Conservation (phyloP, 2,888 invertebrate species). For the Eulithis prunata region DNA sequence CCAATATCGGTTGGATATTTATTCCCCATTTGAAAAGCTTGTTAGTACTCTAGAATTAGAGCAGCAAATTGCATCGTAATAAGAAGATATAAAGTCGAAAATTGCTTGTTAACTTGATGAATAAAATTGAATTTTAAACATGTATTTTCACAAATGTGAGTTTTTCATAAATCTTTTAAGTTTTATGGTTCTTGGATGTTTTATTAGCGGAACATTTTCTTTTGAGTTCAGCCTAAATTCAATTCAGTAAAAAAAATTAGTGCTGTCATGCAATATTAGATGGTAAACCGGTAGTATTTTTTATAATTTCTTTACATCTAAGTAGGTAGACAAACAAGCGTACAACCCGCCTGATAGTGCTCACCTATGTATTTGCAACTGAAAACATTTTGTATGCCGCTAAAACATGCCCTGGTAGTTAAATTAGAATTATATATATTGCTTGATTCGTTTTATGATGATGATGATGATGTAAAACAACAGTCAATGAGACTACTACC, state of each 20-base stretch:
- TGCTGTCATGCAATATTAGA: background rate
- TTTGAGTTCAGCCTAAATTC: constrained; percentile 8
- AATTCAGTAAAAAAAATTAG: background rate
- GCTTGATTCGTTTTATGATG: too few species aligned
- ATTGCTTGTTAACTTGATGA: constrained; percentile 3
- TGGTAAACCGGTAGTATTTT: too few species aligned
- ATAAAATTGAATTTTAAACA: constrained; percentile 13
- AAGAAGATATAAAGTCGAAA: constrained; percentile 18
- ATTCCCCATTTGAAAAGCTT: background rate
- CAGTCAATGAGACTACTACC: too few species aligned
- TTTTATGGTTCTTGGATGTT: constrained; percentile 15
- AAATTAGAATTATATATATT: too few species aligned
- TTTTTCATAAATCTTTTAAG: constrained; percentile 12
- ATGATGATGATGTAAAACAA: too few species aligned
- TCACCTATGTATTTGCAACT: too few species aligned
- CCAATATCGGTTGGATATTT: background rate
- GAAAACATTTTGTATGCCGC: too few species aligned
- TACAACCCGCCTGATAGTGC: too few species aligned
- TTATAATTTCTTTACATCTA: too few species aligned
- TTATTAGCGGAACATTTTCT: background rate
- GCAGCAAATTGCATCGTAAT: constrained; percentile 12
- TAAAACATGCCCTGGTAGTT: too few species aligned
- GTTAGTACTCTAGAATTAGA: background rate
- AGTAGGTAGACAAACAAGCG: too few species aligned
- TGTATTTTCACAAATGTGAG: constrained; percentile 10